Base-by-base conservation (phyloP, 2,113 vertebrate genomes). In the Procavia capensis region DNA sequence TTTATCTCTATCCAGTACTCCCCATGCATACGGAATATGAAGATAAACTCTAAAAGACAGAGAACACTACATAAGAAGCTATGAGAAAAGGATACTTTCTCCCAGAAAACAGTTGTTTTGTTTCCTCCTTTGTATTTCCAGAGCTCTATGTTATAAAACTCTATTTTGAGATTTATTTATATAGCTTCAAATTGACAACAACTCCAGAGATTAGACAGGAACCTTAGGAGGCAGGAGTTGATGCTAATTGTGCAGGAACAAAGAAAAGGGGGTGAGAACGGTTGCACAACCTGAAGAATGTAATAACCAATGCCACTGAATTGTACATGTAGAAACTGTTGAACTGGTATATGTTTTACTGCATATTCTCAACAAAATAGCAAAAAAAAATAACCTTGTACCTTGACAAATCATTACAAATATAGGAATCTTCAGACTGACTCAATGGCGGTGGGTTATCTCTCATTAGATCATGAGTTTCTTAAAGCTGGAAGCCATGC, bases 111-210 rank as follows among this genome's bases (percentile, higher is more conserved):
- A 89, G 61, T 61, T 25, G 88, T 85, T 39, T 75, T 2, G 1
- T 22, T 88, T 5, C 31, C 39, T 63, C n/a, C 24, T 75, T 88
- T 84, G 74, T 94, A 63, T 79, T 83, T 10, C 63, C 47, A 64
- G 63, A 87, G 29, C 19, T 64, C 16, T 86, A 89, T 43, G 8
- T 75, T 89, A 89, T 81, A 83, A 81, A 81, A 76, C 74, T 88
- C 63, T 43, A n/a, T 64, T 78, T 75, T 57, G 41, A 85, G 22
- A 41, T 72, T 9, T 72, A 24, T 72, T 36, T 72, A 17, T 39
- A n/a, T 72, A 36, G 17, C 20, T 39, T 39, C 70, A 72, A 72
- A 72, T 24, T 39, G 36, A 72, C 20, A 19, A 70, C n/a, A 36
- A 17, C 66, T n/a, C 20, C 6, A 72, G 24, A 72, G 20, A 72